Evolutionary conservation across 2,797 vertebrate species (phyloP), one percentile per base, ranked within the genome.

Genomic region (Tauraco hartlaubi): DNA sequence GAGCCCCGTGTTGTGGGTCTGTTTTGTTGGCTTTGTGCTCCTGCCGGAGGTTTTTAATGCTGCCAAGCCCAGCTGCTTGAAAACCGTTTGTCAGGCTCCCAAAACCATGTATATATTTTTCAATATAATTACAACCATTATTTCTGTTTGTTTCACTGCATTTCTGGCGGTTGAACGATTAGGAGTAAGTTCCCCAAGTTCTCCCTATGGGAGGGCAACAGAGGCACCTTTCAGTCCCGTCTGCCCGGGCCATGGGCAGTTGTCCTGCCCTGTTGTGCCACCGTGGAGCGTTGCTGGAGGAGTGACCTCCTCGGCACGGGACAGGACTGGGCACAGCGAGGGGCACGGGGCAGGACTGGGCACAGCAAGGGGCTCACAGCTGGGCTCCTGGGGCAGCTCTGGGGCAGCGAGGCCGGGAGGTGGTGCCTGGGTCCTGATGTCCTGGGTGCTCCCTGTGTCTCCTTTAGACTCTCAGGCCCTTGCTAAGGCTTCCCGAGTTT

Each of bases 1-100:
- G 46, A 21, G 56, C 52, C 85, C 56, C 19, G 1, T 5, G 2
- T 19, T 41, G 72, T 4, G 39, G 92, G 37, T 51, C 86, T 29
- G 59, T 87, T 97, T 87, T 33, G 88, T 78, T 95, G 96, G 96
- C 93, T 96, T 74, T 79, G 88, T 59, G 71, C 85, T 96, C 90
- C 85, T 66, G 79, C 78, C 22, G 73, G 39, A 26, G 52, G 25
- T 14, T 93, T 84, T 85, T 9, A 33, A 44, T 1, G 37, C 66
- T 77, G 78, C 75, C 87, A 91, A 64, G 28, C 59, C 64, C 87
- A 68, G 75, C 94, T 92, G 83, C 90, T 75, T 81, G 67, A 44
- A 37, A 44, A 48, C 41, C 3, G 8, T 15, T 79, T 77, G 75
- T 73, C 93, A 88, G 35, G 76, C 71, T 95, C 88, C 90, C 81